Percentiles rank a stretch among this genome's conserved stretches.
Conservation (phyloP, 53 echinoderm and acorn worm species). For the Paelopatides confundens region DNA sequence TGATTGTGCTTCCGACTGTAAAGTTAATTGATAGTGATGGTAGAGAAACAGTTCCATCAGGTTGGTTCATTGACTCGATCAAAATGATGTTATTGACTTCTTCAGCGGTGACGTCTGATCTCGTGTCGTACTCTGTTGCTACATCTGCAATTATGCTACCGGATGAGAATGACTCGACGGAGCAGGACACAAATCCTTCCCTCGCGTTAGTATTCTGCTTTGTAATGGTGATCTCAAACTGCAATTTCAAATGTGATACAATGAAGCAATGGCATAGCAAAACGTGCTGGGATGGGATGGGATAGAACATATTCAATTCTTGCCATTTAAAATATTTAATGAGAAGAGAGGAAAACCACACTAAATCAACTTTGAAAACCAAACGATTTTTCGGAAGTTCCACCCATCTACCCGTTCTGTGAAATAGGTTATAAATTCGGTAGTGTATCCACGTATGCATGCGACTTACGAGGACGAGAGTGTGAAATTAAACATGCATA, state of each 20-base stretch:
- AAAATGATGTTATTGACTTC: not conserved
- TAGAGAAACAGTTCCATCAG: not conserved
- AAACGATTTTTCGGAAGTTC: too few species aligned
- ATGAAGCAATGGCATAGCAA: not conserved
- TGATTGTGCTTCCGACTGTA: not conserved
- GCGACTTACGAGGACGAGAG: too few species aligned
- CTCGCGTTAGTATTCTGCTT: not conserved
- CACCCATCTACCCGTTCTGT: too few species aligned
- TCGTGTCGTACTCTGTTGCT: not conserved
- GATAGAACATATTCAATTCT: too few species aligned
- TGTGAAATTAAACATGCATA: too few species aligned
- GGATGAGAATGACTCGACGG: not conserved
- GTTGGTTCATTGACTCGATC: not conserved
- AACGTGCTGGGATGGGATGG: too few species aligned
- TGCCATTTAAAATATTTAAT: too few species aligned
- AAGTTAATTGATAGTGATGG: not conserved
- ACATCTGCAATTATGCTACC: constrained; percentile 14
- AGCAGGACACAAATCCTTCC: not conserved
- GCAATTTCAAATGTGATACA: not conserved
- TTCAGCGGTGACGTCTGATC: not conserved
- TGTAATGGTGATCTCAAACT: constrained; percentile 8
- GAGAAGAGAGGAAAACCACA: too few species aligned
- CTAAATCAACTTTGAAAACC: too few species aligned
- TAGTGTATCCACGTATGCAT: too few species aligned
- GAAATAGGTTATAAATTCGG: too few species aligned